Evolutionary conservation across 2,797 vertebrate species (phyloP).

Genomic region (Trichosurus vulpecula): DNA sequence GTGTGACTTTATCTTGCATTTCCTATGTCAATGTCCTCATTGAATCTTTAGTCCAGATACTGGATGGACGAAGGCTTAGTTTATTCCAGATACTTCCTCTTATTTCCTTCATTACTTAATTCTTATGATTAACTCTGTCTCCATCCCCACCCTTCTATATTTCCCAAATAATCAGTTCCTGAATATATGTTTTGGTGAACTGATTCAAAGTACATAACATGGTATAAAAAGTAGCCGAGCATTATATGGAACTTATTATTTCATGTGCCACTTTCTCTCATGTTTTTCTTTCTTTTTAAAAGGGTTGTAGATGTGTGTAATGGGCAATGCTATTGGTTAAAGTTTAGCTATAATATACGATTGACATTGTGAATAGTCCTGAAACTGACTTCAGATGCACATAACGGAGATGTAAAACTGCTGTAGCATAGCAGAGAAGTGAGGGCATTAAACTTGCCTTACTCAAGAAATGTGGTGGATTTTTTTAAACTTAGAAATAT

Average conservation of each 20-base stretch:
- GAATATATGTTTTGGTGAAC: constrained; percentile 44
- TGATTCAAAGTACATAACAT: constrained; percentile 30
- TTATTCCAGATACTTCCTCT: constrained; percentile 22
- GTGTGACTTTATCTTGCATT: neutral
- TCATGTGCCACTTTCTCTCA: constrained; percentile 11
- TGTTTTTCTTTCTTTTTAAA: constrained; percentile 54
- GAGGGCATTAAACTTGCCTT: constrained; percentile 29
- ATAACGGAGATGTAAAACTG: constrained; percentile 20
- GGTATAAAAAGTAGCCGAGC: constrained; percentile 22
- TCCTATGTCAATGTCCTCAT: constrained; percentile 12
- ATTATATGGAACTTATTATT: constrained; percentile 37
- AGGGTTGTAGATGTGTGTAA: constrained; percentile 45
- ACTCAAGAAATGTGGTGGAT: neutral
- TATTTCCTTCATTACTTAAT: constrained; percentile 70
- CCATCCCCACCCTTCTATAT: neutral
- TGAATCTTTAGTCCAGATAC: neutral
- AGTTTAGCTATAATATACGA: neutral
- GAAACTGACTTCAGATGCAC: neutral
- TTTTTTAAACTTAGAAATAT: constrained; percentile 21
- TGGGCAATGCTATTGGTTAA: neutral
- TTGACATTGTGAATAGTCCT: neutral
- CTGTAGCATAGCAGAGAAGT: neutral
- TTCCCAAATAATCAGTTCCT: constrained; percentile 58
- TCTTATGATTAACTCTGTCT: constrained; percentile 61
- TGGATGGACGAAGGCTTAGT: neutral